Base-by-base conservation (phyloP, 2,113 vertebrate species). In the Zootoca vivipara region DNA sequence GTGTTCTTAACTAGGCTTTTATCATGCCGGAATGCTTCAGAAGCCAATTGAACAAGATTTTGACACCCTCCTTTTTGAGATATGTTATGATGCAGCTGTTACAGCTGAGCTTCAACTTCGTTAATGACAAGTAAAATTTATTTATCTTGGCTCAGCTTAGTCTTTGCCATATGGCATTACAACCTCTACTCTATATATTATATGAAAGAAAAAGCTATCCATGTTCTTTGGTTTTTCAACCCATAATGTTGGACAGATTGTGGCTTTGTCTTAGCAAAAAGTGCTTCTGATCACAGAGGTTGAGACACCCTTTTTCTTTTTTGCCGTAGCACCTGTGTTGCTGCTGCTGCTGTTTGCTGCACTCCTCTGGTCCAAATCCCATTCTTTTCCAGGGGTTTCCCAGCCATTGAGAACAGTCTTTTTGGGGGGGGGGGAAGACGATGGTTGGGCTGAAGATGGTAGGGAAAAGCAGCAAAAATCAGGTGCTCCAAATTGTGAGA, bases 11-110 rank as follows among this genome's bases (percentile, higher is more conserved):
- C 40, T 79, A 70, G 69, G 1, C 42, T 85, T 70, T 10, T 42
- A 85, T 93, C 56, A n/a, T 35, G 77, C 67, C 1, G 0, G 75
- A 90, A 82, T 30, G 70, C 20, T 80, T 89, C 7, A 46, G 86
- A 82, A 92, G 35, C 62, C 74, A 89, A 15, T 33, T 87, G 56
- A 88, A 83, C 28, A 33, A 52, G 16, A 58, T 88, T 91, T 90
- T 87, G 52, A 85, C 38, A 16, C 80, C 46, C 70, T n/a, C 38
- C 40, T 77, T 73, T 1, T 87, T 86, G 74, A 74, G 4, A 58
- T 88, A 86, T 86, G 62, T 52, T 75, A 78, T 73, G 89, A 72
- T 86, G 38, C 79, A 90, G 46, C 81, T 91, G 67, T 89, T 90
- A 85, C 35, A 52, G 16, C 2, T 24, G 82, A 86, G 42, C 30